phyloP scores from a whole-genome alignment of 2,888 invertebrate genomes.

The Tyria jacobaeae region DNA sequence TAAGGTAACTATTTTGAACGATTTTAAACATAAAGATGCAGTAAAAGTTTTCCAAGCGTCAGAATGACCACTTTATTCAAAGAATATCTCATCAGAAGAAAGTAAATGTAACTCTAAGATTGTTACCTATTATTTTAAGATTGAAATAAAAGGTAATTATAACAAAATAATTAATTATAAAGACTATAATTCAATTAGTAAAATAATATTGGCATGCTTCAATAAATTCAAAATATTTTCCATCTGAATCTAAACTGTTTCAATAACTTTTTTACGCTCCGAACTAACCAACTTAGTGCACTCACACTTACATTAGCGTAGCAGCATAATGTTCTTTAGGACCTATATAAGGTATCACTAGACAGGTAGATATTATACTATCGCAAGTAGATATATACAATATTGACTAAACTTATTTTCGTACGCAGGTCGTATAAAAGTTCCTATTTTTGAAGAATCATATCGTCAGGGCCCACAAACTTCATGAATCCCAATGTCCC shows the following conservation, averaged over 20 bases:
- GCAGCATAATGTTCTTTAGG: neutral
- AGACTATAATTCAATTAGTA: too few species aligned
- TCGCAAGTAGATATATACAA: neutral
- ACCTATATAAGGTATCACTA: neutral
- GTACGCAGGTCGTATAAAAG: constrained; percentile 40
- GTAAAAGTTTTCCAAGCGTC: too few species aligned
- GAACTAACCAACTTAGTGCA: constrained; percentile 12
- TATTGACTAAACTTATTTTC: constrained; percentile 33
- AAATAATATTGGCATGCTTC: neutral
- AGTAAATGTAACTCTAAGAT: too few species aligned
- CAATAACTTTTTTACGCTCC: constrained; percentile 16
- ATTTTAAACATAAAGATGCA: too few species aligned
- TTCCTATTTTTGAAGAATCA: constrained; percentile 63
- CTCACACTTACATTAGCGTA: constrained; percentile 1
- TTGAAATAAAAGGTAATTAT: too few species aligned
- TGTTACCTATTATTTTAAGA: too few species aligned
- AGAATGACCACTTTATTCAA: too few species aligned
- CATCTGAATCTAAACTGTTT: too few species aligned
- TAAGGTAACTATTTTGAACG: too few species aligned
- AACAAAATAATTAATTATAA: too few species aligned
- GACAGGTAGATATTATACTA: neutral
- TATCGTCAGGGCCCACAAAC: constrained; percentile 78
- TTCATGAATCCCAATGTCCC: constrained; percentile 85
- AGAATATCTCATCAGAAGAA: too few species aligned
- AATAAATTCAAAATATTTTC: constrained; percentile 8